Base-by-base conservation (phyloP, 2,113 vertebrate genomes). In the Ophthalmolycus amberensis region DNA sequence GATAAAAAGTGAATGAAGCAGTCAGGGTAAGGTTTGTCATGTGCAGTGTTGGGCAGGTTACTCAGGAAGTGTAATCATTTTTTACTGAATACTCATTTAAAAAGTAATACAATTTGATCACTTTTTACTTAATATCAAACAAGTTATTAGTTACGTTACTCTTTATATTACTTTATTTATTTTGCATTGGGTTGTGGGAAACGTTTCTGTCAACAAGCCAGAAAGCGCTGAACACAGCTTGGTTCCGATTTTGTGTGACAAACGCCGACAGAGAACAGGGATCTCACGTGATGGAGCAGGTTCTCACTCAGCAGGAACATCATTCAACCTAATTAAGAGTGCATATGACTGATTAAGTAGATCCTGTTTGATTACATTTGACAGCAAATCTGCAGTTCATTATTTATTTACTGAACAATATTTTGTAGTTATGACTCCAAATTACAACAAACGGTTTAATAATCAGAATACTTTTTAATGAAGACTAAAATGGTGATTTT, bases 241-340 rank as follows among this genome's bases (percentile, higher is more conserved):
- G 75, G 58, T 77, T 79, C 22, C 76, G 48, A 83, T 25, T 54
- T 58, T 65, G 65, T 60, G 46, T 75, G 68, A 80, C 0, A 56
- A 67, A 59, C 2, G 1, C 74, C 64, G 8, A 70, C 73, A 81
- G 85, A 67, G 64, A 84, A 77, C 48, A 70, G 62, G 71, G 52
- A 66, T 68, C 66, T 25, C 20, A 71, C 75, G 71, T 42, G 29
- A 82, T 75, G 40, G 69, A 85, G 62, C 79, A 75, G 78, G 83
- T 77, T 83, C 25, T 80, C 63, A 71, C 54, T 75, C 83, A 83
- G 84, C 77, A 80, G 76, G 70, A 59, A 62, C 52, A 63, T 54
- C 40, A 52, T 79, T 50, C 75, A 40, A 25, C 65, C 60, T 78
- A 89, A 85, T 83, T 89, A 74, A 78, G 71, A 79, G 37, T 64